A percentile compares a stretch with the other conserved stretches of the same genome.
Evolutionary conservation across 2,797 vertebrate species (phyloP).

Genomic region (Poeciliopsis infans): DNA sequence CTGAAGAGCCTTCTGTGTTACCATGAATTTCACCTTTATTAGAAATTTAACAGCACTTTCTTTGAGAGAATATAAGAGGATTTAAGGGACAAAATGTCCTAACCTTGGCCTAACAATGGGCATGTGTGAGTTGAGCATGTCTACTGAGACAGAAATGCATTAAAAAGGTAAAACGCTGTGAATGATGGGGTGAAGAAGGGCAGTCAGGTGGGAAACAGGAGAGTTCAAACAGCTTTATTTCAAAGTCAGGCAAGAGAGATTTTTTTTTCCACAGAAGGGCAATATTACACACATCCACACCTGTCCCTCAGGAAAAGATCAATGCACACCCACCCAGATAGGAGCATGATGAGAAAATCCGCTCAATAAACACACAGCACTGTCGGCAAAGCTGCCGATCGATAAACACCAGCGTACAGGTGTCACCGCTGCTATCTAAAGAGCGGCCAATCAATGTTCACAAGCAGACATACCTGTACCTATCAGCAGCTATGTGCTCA

Average conservation of each 20-base stretch:
- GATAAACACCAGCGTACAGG: conserved; percentile 72
- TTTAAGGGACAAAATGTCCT: conserved; percentile 48
- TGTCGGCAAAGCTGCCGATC: conserved; percentile 44
- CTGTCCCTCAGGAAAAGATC: conserved; percentile 61
- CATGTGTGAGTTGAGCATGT: conserved; percentile 46
- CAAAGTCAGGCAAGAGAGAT: conserved; percentile 53
- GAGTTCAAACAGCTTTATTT: conserved; percentile 64
- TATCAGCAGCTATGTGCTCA: conserved; percentile 56
- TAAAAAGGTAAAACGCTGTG: conserved; percentile 45
- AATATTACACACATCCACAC: conserved; percentile 33
- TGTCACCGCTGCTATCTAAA: conserved; percentile 66
- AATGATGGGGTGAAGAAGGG: conserved; percentile 46
- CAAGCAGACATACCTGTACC: conserved; percentile 63
- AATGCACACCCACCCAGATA: conserved; percentile 55
- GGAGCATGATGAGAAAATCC: conserved; percentile 34
- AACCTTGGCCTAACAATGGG: conserved; percentile 63
- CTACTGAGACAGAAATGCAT: conserved; percentile 38
- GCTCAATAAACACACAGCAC: conserved; percentile 44
- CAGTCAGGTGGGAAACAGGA: conserved; percentile 57
- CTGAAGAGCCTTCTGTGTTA: conserved; percentile 30
- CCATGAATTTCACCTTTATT: conserved; percentile 15
- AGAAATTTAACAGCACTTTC: conserved; percentile 37
- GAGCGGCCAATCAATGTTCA: conserved; percentile 67
- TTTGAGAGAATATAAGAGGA: conserved; percentile 49
- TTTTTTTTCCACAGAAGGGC: conserved; percentile 17